Evolutionary conservation across 2,113 vertebrate species (phyloP).

Genomic region (Hymenochirus boettgeri): DNA sequence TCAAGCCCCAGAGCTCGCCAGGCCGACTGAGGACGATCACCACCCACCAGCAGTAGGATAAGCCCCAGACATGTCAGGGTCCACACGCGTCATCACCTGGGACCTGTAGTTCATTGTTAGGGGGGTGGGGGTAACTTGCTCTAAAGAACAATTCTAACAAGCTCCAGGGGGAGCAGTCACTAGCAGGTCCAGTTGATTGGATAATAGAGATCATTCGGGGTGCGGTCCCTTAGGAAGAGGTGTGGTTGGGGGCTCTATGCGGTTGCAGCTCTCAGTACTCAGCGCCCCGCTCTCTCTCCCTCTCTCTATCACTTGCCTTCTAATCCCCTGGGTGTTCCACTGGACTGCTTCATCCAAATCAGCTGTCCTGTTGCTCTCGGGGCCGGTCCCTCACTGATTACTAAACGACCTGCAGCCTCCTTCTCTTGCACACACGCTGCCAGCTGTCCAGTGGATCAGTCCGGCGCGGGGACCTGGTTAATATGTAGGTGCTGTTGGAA

Average conservation of each 20-base stretch:
- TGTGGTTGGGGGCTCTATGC: too few species aligned
- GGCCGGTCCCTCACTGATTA: neutral
- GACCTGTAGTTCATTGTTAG: conserved; percentile 31
- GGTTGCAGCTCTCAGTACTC: too few species aligned
- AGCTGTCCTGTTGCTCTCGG: neutral
- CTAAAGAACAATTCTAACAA: too few species aligned
- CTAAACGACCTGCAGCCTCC: neutral
- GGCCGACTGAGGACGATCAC: conserved; percentile 17
- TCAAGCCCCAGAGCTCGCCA: conserved; percentile 25
- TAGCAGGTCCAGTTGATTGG: neutral
- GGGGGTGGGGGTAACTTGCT: conserved; percentile 4
- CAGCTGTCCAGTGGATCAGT: too few species aligned
- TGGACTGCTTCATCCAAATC: neutral
- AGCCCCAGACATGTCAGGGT: conserved; percentile 34
- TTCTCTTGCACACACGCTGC: too few species aligned
- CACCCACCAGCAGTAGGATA: conserved; percentile 17
- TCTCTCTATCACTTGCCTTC: too few species aligned
- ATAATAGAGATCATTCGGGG: too few species aligned
- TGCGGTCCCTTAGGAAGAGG: too few species aligned
- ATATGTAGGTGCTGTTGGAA: too few species aligned
- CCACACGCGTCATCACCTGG: conserved; percentile 19
- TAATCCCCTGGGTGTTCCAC: neutral
- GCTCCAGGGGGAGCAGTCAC: too few species aligned
- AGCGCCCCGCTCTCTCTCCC: too few species aligned
- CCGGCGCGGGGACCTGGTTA: too few species aligned